phyloP scores from a whole-genome alignment of 1,140 invertebrate genomes.

The Armadillidium nasatum region DNA sequence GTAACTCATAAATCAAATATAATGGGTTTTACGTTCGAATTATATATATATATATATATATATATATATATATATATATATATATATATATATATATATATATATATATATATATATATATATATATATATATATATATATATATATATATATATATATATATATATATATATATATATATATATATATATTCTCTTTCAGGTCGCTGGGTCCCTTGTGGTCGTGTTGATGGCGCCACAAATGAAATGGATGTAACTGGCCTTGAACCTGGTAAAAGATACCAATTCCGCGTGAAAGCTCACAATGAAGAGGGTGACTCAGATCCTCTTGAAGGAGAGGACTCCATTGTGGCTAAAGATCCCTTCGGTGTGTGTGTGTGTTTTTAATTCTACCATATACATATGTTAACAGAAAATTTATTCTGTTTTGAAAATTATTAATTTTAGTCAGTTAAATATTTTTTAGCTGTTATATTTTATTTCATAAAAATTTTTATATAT shows the following conservation, averaged over 20 bases:
- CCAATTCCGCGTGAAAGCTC: conserved; percentile 88
- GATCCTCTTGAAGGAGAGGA: conserved; percentile 77
- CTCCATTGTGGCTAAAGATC: conserved; percentile 88
- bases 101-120: too few relatives aligned
- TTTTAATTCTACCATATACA: too few relatives aligned
- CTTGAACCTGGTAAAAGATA: conserved; percentile 88
- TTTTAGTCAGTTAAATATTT: too few relatives aligned
- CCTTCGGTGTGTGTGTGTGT: conserved; percentile 76
- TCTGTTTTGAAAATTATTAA: too few relatives aligned
- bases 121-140: too few relatives aligned
- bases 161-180: too few relatives aligned
- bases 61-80: too few relatives aligned
- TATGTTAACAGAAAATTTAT: too few relatives aligned
- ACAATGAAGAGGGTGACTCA: conserved; percentile 93
- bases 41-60: conserved; percentile 48
- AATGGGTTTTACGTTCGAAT: conserved; percentile 65
- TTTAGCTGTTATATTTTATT: too few relatives aligned
- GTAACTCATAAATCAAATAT: conserved; percentile 50
- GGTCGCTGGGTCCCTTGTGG: conserved; percentile 50
- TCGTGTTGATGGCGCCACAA: conserved; percentile 75
- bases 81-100: too few relatives aligned
- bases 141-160: too few relatives aligned
- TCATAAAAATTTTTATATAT: too few relatives aligned
- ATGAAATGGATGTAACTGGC: conserved; percentile 77
- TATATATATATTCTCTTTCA: not conserved